Evolutionary conservation across 2,797 vertebrate species (phyloP), one percentile per base, ranked within the genome.

Genomic region (Sandelia bainsii): DNA sequence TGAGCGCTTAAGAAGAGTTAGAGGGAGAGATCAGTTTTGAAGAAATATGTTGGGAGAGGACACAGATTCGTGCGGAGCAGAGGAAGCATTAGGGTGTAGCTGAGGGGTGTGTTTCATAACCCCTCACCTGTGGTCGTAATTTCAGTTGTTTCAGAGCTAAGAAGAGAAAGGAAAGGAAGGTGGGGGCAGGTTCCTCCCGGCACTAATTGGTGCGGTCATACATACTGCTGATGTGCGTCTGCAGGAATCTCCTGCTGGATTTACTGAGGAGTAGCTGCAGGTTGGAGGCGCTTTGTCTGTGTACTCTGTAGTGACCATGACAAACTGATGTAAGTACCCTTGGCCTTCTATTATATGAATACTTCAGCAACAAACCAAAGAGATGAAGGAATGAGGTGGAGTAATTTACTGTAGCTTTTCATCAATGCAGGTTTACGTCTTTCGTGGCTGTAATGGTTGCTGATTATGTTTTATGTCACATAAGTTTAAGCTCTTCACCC

Each of bases 251-350:
- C 87, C 86, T 86, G 68, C 86, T 82, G 86, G 84, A 89, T 90
- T 79, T 78, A 88, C 77, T 56, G 69, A 82, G 71, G 54, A 80
- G 67, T 48, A 76, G 63, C 79, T 76, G 78, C 62, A 75, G 45
- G 70, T 56, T 62, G 67, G 72, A 84, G 83, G 72, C 19, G 68
- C 57, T 77, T 81, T 82, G 63, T 87, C 29, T 62, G 60, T 76
- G 71, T 88, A 77, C 58, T 84, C 74, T 85, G 62, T 87, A 70
- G 74, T 77, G 62, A 83, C 72, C 78, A 81, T 63, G 74, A 88
- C 86, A 80, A 87, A 88, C 68, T 79, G 61, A 83, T 90, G 92
- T 94, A 89, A 93, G 91, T 94, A 90, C 57, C 44, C 78, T 59
- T 78, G 49, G 62, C 72, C 52, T 62, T 66, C 40, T 58, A 2